phyloP scores from a whole-genome alignment of 2,888 invertebrate genomes.

The Drosophila atripex region DNA sequence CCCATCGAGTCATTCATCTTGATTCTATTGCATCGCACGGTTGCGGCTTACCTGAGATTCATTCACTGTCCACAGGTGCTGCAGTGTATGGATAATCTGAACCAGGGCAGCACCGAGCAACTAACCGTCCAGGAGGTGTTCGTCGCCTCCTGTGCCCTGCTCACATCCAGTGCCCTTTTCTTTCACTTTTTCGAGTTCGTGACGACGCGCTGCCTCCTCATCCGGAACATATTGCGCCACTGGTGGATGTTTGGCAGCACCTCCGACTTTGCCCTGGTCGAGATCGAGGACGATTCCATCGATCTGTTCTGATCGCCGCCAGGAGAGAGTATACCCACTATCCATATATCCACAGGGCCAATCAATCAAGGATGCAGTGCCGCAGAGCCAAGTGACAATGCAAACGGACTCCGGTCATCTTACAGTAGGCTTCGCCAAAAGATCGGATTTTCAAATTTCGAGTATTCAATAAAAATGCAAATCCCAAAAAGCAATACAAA shows the following conservation, averaged over 20 bases:
- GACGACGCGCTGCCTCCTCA: slow-evolving; percentile 74
- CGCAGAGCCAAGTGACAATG: background rate
- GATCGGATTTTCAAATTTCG: background rate
- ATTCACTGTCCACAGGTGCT: slow-evolving; percentile 71
- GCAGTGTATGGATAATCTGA: slow-evolving; percentile 80
- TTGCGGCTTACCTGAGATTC: slow-evolving; percentile 49
- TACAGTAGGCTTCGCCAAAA: background rate
- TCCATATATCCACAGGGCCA: background rate
- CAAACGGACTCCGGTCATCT: background rate
- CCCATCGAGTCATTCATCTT: background rate
- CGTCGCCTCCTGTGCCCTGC: slow-evolving; percentile 69
- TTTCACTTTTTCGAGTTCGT: slow-evolving; percentile 82
- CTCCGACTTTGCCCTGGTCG: slow-evolving; percentile 70
- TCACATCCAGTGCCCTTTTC: slow-evolving; percentile 81
- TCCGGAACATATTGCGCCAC: slow-evolving; percentile 80
- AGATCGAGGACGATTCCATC: slow-evolving; percentile 75
- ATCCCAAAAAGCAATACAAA: background rate
- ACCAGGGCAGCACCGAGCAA: slow-evolving; percentile 69
- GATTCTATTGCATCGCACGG: background rate
- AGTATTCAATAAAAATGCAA: slow-evolving; percentile 2
- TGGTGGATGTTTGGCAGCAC: slow-evolving; percentile 83
- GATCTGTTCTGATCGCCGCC: slow-evolving; percentile 67
- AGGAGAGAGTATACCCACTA: background rate
- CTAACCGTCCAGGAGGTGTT: slow-evolving; percentile 70
- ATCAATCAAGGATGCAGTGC: background rate